Conservation (phyloP, 64 coral and sea anemone species). For the Stylophora pistillata region DNA sequence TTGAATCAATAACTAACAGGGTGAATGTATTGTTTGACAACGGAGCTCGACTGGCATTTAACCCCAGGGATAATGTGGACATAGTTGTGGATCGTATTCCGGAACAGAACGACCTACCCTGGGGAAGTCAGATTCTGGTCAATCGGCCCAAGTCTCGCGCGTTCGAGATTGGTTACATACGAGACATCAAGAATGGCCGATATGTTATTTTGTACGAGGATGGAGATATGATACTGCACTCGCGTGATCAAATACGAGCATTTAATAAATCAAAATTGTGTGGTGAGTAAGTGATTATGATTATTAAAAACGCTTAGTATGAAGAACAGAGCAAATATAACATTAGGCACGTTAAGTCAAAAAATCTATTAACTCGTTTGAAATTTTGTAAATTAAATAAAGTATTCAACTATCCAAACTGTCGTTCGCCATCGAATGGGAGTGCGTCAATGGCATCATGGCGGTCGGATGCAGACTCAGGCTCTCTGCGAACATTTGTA, state of each 20-base stretch:
- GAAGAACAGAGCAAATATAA: no score
- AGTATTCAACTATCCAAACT: no score
- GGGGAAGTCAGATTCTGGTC: constrained; percentile 46
- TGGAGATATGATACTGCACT: constrained; percentile 48
- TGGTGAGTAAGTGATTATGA: constrained; percentile 15
- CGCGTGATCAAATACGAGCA: constrained; percentile 39
- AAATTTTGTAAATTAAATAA: no score
- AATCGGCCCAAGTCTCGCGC: constrained; percentile 64
- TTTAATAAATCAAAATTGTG: constrained; percentile 58
- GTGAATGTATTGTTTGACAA: constrained; percentile 84
- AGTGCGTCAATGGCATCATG: no score
- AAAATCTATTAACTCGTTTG: no score
- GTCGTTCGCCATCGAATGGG: no score
- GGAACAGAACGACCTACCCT: constrained; percentile 41
- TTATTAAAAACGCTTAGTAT: neutral
- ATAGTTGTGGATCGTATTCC: constrained; percentile 55
- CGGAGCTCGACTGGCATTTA: constrained; percentile 51
- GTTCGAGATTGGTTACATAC: constrained; percentile 49
- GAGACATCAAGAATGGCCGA: constrained; percentile 57
- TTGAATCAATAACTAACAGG: constrained; percentile 83
- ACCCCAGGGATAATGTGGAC: constrained; percentile 32
- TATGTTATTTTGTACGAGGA: constrained; percentile 63
- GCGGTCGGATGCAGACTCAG: no score
- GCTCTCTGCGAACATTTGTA: no score
- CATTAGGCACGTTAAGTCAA: no score